A percentile compares a stretch with the other conserved stretches of the same genome.
Conservation (phyloP, 2,888 invertebrate genomes). For the Agonopterix heracliana region DNA sequence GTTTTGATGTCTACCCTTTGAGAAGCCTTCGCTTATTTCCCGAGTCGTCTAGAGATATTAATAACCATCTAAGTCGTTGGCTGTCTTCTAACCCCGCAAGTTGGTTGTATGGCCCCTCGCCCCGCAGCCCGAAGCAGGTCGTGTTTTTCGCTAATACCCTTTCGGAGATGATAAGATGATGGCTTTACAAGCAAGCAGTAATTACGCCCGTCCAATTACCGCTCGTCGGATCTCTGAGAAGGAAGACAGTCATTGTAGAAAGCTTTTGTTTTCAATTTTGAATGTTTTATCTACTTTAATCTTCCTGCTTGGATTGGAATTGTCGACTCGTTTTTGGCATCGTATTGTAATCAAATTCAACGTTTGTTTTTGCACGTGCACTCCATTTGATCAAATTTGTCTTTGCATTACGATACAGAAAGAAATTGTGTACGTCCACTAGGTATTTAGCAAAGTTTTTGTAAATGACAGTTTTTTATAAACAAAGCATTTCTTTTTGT, state of each 20-base stretch:
- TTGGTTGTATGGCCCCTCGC: constrained; percentile 28
- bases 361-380: no score
- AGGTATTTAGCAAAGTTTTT: no score
- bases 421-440: no score
- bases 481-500: no score
- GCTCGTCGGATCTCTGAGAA: constrained; percentile 33
- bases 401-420: no score
- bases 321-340: no score
- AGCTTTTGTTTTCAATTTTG: constrained; percentile 39
- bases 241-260: constrained; percentile 38
- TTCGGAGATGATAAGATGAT: constrained; percentile 71
- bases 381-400: no score
- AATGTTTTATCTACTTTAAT: constrained; percentile 19
- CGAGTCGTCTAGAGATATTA: constrained; percentile 68
- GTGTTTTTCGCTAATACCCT: constrained; percentile 71
- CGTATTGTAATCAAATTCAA: background rate
- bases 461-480: no score
- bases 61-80: constrained; percentile 64
- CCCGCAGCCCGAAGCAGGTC: constrained; percentile 21
- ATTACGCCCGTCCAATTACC: constrained; percentile 69
- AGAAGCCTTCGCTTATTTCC: constrained; percentile 61
- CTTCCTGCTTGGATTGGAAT: background rate
- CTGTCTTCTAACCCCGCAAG: constrained; percentile 53
- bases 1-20: constrained; percentile 74
- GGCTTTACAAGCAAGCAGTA: constrained; percentile 72